Conservation (phyloP, 2,888 invertebrate species). For the Xanthia togata region DNA sequence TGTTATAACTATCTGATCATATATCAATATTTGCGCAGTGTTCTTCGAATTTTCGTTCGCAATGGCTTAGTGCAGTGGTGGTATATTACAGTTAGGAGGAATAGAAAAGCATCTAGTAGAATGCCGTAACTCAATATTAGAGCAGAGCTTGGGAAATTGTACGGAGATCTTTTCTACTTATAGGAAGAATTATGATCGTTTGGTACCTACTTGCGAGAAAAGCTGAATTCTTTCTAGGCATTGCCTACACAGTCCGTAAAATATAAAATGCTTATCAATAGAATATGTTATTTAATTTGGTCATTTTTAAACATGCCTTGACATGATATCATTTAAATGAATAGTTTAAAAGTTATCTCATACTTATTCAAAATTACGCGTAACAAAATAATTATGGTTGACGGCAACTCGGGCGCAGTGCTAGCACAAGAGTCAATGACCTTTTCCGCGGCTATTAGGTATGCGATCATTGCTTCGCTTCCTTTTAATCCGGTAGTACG, state of each 20-base stretch:
- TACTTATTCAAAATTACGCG: too few relatives aligned
- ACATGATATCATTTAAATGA: too few relatives aligned
- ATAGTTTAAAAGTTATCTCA: too few relatives aligned
- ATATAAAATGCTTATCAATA: neutral
- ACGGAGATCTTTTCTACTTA: slow-evolving; percentile 34
- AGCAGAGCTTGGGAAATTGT: slow-evolving; percentile 22
- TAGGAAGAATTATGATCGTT: slow-evolving; percentile 32
- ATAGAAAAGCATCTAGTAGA: slow-evolving; percentile 49
- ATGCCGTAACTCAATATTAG: slow-evolving; percentile 54
- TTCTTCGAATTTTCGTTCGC: slow-evolving; percentile 68
- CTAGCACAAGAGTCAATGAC: too few relatives aligned
- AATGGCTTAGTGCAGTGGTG: slow-evolving; percentile 67
- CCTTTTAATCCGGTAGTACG: too few relatives aligned
- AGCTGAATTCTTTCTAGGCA: slow-evolving; percentile 6
- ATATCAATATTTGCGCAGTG: slow-evolving; percentile 71
- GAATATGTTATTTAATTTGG: too few relatives aligned
- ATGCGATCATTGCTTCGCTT: too few relatives aligned
- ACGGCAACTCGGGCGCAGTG: too few relatives aligned
- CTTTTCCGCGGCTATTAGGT: too few relatives aligned
- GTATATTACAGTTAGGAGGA: slow-evolving; percentile 69
- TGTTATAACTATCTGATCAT: slow-evolving; percentile 49
- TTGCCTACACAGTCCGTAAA: neutral
- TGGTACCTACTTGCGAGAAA: slow-evolving; percentile 4
- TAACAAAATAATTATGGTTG: too few relatives aligned
- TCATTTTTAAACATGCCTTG: too few relatives aligned